Evolutionary conservation across 2,113 vertebrate genomes (phyloP).

Genomic region (Dasyurus viverrinus): DNA sequence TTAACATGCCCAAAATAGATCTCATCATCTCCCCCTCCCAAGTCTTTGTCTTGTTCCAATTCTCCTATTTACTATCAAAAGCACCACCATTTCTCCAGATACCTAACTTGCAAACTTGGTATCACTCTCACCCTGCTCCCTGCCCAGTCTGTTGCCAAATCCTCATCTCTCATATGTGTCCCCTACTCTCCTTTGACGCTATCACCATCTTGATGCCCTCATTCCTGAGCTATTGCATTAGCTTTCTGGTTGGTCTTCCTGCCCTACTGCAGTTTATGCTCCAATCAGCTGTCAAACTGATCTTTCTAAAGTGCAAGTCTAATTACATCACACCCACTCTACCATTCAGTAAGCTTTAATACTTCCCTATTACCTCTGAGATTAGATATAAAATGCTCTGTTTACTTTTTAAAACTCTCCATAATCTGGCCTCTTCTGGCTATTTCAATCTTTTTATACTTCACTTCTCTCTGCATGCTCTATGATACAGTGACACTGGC

Average conservation of each 20-base stretch:
- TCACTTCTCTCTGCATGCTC: too few species aligned
- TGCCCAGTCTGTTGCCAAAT: neutral
- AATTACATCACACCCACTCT: neutral
- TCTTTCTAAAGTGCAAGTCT: neutral
- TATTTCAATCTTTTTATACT: neutral
- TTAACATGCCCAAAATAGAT: neutral
- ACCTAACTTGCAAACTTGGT: neutral
- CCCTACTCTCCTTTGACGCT: neutral
- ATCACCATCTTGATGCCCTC: neutral
- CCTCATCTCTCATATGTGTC: neutral
- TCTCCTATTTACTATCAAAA: neutral
- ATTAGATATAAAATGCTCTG: neutral
- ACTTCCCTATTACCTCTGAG: neutral
- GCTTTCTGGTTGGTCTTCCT: neutral
- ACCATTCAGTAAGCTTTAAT: neutral
- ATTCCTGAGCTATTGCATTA: neutral
- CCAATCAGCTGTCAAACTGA: neutral
- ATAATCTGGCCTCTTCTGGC: neutral
- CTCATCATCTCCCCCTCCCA: neutral
- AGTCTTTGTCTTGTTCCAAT: neutral
- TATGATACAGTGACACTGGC: too few species aligned
- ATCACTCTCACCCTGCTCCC: neutral
- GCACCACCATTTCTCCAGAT: neutral
- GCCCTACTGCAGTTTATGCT: neutral
- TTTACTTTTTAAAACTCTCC: neutral